Conservation (phyloP, 2,797 vertebrate genomes). For the Microcaecilia unicolor region DNA sequence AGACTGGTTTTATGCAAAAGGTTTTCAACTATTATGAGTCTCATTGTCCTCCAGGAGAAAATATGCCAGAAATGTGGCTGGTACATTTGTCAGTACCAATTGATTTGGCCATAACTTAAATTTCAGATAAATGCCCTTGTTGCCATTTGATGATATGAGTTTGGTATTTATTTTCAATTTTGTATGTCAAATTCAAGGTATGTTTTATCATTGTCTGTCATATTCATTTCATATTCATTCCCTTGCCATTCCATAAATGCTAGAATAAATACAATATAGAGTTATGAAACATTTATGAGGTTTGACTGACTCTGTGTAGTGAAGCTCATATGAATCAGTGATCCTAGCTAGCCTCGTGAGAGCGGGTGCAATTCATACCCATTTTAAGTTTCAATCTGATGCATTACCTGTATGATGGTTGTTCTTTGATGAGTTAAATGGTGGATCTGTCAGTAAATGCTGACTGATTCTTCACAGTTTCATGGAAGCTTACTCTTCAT, state of each 20-base stretch:
- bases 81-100: not conserved
- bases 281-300: slow-evolving; percentile 8
- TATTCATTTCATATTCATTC: not conserved
- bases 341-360: slow-evolving; percentile 12
- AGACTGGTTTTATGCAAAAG: no score
- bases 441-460: not conserved
- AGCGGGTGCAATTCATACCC: not conserved
- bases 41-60: not conserved
- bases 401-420: not conserved
- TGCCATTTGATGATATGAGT: not conserved
- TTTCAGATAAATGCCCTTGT: not conserved
- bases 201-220: slow-evolving; percentile 3
- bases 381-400: slow-evolving; percentile 15
- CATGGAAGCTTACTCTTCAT: not conserved
- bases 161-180: slow-evolving; percentile 12
- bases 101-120: not conserved
- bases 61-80: no score
- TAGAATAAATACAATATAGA: slow-evolving; percentile 5
- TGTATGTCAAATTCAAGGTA: not conserved
- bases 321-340: not conserved
- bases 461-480: not conserved
- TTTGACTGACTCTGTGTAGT: not conserved
- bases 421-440: not conserved
- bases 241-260: slow-evolving; percentile 8
- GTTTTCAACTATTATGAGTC: no score